phyloP scores from a whole-genome alignment of 2,888 invertebrate species.

The Lobophora halterata region DNA sequence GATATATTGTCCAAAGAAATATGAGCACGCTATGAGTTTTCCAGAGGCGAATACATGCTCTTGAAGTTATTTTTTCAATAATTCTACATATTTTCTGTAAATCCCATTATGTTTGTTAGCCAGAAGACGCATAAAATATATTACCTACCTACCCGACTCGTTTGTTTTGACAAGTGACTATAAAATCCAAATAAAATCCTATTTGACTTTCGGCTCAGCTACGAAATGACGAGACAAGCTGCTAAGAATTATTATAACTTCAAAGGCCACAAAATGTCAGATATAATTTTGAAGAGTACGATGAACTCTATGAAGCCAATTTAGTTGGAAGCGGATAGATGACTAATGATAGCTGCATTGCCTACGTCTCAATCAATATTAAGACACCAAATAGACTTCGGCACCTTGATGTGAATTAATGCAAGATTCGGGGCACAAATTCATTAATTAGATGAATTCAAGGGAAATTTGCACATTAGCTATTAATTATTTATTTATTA shows the following conservation, averaged over 20 bases:
- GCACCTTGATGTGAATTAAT: constrained; percentile 3
- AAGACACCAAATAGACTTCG: constrained; percentile 6
- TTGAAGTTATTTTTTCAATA: constrained; percentile 18
- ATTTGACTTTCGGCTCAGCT: constrained; percentile 28
- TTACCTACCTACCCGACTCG: constrained; percentile 21
- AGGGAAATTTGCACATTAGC: constrained; percentile 1
- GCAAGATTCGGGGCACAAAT: constrained; percentile 3
- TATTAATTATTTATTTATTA: constrained; percentile 1
- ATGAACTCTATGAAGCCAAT: constrained; percentile 39
- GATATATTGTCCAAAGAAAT: constrained; percentile 10
- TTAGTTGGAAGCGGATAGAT: constrained; percentile 7
- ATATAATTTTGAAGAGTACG: constrained; percentile 34
- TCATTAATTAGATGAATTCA: constrained; percentile 9
- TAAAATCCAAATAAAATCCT: too few relatives aligned
- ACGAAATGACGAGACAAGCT: constrained; percentile 22
- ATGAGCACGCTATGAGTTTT: constrained; percentile 8
- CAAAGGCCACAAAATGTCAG: constrained; percentile 43
- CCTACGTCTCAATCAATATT: constrained; percentile 10
- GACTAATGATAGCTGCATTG: constrained; percentile 12
- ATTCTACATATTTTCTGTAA: constrained; percentile 9
- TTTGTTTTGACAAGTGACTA: constrained; percentile 39
- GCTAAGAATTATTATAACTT: constrained; percentile 33
- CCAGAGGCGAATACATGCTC: constrained; percentile 10
- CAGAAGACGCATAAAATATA: constrained; percentile 24
- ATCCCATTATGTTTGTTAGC: constrained; percentile 21